Conservation (phyloP, 2,888 invertebrate species). For the Drosophila aldrichi region DNA sequence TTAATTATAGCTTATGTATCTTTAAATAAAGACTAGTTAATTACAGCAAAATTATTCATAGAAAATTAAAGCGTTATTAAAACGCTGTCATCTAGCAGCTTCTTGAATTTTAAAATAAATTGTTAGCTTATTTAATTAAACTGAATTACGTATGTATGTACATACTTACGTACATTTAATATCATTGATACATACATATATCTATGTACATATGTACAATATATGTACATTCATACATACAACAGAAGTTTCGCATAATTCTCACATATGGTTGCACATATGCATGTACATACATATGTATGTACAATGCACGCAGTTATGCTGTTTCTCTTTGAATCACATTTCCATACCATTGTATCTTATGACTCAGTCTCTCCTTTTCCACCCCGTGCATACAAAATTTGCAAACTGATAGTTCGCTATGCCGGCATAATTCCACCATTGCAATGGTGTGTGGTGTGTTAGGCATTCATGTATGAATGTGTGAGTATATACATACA, state of each 20-base stretch:
- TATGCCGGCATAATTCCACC: background rate
- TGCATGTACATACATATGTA: background rate
- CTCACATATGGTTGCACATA: background rate
- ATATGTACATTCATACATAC: no score
- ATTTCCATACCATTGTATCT: background rate
- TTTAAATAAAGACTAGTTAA: background rate
- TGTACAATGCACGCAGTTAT: background rate
- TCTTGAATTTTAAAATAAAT: background rate
- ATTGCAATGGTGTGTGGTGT: background rate
- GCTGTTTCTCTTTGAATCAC: background rate
- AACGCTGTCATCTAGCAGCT: background rate
- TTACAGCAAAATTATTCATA: background rate
- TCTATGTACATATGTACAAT: no score
- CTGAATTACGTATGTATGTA: background rate
- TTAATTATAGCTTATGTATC: background rate
- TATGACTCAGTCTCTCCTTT: background rate
- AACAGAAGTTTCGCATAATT: background rate
- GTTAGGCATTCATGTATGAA: background rate
- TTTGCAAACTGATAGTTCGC: background rate
- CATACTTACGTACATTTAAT: background rate
- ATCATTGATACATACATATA: no score
- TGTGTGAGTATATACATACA: no score
- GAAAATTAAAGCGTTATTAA: background rate
- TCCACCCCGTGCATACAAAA: background rate
- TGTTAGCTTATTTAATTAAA: background rate